Base-by-base conservation (phyloP, 2,113 vertebrate species). In the Echinops telfairi region DNA sequence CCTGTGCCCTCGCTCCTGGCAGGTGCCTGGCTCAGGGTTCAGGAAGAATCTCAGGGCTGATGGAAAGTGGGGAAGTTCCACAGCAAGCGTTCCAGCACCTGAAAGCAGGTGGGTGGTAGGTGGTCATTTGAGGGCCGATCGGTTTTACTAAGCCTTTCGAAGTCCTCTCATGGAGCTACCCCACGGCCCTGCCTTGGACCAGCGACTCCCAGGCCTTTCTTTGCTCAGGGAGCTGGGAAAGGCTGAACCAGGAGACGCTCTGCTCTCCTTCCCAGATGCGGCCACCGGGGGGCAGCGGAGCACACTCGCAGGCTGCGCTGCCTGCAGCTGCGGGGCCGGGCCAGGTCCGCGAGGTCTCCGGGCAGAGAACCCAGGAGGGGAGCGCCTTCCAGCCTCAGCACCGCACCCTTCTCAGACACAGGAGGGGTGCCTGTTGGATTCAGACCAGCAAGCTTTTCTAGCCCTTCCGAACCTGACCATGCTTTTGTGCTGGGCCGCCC, bases 251-350 rank as follows among this genome's bases (percentile, higher is more conserved):
- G 40, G 29, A 70, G 47, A 89, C 82, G 36, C 22, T 3, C 70
- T 8, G 53, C 19, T 75, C 86, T 40, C 33, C 88, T 97, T 97
- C 94, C 88, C 68, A 47, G 53, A 76, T 57, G 27, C 12, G 79
- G 86, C 97, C 97, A 97, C 97, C 81, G 95, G 97, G 96, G 96
- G 97, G 97, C 96, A 97, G 94, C 94, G 62, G 92, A 97, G 93
- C 96, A 96, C 96, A 97, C 94, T 89, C 85, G 6, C 95, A 94
- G 83, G 81, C 88, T 77, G 47, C 47, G 47, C 47, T 40, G 92
- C 77, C 83, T 33, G 92, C 66, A 5, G 93, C 88, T 6, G 20
- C 85, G 27, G 83, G 15, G 83, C 84, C 25, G 0, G 78, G 71
- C 89, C 53, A 80, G 47, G 79, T 77, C 9, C 19, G 68, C 76